These are phyloP conservation scores for Australoheros scitulus DNA, from an alignment of 2,113 vertebrate species.

Conservation along the genomic window DNA sequence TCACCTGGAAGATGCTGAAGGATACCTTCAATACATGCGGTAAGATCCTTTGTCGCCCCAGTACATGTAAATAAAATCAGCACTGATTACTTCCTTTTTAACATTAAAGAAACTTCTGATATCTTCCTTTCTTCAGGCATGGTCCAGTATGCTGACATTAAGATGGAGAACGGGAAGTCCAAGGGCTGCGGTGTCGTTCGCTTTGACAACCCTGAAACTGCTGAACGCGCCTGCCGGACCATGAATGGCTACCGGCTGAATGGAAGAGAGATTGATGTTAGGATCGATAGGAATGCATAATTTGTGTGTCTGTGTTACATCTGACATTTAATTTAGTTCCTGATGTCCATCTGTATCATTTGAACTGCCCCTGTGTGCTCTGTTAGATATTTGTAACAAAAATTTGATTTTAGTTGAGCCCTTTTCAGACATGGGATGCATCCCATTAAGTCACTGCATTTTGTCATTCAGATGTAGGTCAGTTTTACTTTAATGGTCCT, in stretches of 20 bases:
- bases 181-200: conserved; percentile 97
- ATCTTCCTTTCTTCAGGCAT: conserved; percentile 80
- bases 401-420: conserved; percentile 51
- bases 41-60: conserved; percentile 72
- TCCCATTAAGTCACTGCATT: neutral
- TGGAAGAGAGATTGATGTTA: conserved; percentile 95
- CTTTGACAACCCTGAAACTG: conserved; percentile 94
- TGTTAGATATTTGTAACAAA: conserved; percentile 63
- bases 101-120: neutral
- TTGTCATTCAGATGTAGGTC: neutral
- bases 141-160: conserved; percentile 96
- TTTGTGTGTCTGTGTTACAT: neutral
- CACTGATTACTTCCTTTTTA: neutral
- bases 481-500: neutral
- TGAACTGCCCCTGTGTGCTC: conserved; percentile 33
- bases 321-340: conserved; percentile 47
- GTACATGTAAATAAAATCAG: neutral
- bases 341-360: conserved; percentile 20
- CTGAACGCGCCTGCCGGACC: conserved; percentile 91
- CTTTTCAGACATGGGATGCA: neutral
- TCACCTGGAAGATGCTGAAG: conserved; percentile 98
- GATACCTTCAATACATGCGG: conserved; percentile 97
- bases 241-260: conserved; percentile 96
- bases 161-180: conserved; percentile 99
- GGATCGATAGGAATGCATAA: conserved; percentile 96